A percentile compares a stretch with the other conserved stretches of the same genome.
Conservation (phyloP, 2,797 vertebrate genomes). For the Antrozous pallidus region DNA sequence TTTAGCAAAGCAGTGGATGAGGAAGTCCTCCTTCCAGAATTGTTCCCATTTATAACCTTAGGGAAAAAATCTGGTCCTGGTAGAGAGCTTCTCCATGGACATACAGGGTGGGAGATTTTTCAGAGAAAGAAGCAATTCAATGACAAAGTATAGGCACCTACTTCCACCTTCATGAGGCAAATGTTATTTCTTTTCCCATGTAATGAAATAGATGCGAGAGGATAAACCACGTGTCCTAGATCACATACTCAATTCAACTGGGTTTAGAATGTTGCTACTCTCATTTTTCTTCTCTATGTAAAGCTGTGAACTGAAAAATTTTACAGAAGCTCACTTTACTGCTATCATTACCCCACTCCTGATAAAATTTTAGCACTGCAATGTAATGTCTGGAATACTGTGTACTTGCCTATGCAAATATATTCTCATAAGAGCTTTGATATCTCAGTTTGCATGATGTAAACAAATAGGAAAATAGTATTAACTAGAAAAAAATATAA, state of each 20-base stretch:
- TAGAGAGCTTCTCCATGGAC: background rate
- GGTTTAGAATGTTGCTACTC: background rate
- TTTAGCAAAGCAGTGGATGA: background rate
- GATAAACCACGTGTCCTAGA: background rate
- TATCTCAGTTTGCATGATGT: background rate
- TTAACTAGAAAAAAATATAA: background rate
- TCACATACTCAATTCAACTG: background rate
- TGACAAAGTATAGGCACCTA: background rate
- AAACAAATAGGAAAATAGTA: background rate
- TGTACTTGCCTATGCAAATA: background rate
- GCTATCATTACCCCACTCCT: background rate
- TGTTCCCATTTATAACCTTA: background rate
- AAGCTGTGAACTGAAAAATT: background rate
- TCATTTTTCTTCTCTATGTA: background rate
- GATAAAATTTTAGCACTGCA: background rate
- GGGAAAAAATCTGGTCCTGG: background rate
- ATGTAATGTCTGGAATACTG: background rate
- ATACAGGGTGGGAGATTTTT: background rate
- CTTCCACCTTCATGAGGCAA: background rate
- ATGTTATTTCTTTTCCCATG: background rate
- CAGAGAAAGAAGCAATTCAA: constrained; percentile 3
- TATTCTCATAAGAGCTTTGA: background rate
- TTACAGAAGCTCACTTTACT: background rate
- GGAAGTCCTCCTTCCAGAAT: background rate
- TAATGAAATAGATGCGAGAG: background rate